Evolutionary conservation across 2,797 vertebrate genomes (phyloP).

Genomic region (Pagetopsis macropterus): DNA sequence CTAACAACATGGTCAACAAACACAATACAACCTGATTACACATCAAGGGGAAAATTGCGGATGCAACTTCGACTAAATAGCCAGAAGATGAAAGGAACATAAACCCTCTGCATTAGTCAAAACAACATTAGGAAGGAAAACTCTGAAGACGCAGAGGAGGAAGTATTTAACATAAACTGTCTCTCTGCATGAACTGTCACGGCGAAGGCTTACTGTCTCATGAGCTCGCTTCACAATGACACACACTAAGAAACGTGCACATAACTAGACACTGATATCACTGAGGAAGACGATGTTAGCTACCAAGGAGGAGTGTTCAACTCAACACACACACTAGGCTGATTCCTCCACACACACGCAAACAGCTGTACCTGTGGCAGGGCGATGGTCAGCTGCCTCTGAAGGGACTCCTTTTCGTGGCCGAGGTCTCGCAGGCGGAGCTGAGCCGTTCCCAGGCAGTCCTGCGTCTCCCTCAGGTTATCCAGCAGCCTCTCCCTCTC

Average conservation of each 20-base stretch:
- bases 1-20: slow-evolving; percentile 36
- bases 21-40: slow-evolving; percentile 47
- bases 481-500: slow-evolving; percentile 92
- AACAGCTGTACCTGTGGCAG: slow-evolving; percentile 87
- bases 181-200: slow-evolving; percentile 59
- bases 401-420: slow-evolving; percentile 91
- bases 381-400: slow-evolving; percentile 90
- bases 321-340: background rate
- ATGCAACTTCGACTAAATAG: slow-evolving; percentile 41
- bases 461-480: slow-evolving; percentile 92
- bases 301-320: slow-evolving; percentile 15
- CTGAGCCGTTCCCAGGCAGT: slow-evolving; percentile 89
- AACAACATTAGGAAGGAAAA: slow-evolving; percentile 44
- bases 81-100: slow-evolving; percentile 25
- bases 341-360: background rate
- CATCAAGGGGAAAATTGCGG: slow-evolving; percentile 30
- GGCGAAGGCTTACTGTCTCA: slow-evolving; percentile 61
- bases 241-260: slow-evolving; percentile 33
- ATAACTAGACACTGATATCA: slow-evolving; percentile 27
- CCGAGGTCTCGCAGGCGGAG: slow-evolving; percentile 90
- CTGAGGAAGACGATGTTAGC: slow-evolving; percentile 32
- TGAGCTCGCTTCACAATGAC: slow-evolving; percentile 45
- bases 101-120: slow-evolving; percentile 35
- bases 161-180: slow-evolving; percentile 50
- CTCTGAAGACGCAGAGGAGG: slow-evolving; percentile 36